phyloP scores from a whole-genome alignment of 2,888 invertebrate species.

The Augiades crinisus region DNA sequence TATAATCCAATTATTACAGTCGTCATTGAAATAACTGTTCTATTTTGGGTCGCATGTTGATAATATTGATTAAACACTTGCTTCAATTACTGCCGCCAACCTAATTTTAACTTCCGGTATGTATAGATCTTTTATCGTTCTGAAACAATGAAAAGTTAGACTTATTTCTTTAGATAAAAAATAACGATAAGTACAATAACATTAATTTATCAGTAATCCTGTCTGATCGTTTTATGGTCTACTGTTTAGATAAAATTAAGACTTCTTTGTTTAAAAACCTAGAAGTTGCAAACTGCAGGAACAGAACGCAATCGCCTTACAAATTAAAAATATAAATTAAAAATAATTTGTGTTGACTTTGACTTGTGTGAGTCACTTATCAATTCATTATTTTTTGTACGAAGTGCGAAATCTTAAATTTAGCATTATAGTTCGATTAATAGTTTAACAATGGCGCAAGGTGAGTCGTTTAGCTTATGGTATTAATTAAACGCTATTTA shows the following conservation, averaged over 20 bases:
- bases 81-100: constrained; percentile 34
- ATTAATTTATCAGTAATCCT: no score
- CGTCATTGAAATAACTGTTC: constrained; percentile 7
- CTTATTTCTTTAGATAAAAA: neutral
- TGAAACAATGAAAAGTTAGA: constrained; percentile 13
- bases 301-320: constrained; percentile 4
- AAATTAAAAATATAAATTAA: constrained; percentile 14
- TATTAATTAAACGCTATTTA: neutral
- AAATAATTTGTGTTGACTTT: constrained; percentile 32
- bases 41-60: constrained; percentile 7
- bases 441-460: constrained; percentile 52
- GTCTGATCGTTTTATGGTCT: neutral
- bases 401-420: neutral
- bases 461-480: constrained; percentile 45
- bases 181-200: no score
- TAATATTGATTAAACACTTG: constrained; percentile 30
- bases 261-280: neutral
- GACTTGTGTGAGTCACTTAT: constrained; percentile 30
- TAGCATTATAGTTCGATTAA: constrained; percentile 1
- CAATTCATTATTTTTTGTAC: neutral
- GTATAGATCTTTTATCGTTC: constrained; percentile 28
- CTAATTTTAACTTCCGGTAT: constrained; percentile 29
- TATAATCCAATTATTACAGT: constrained; percentile 14
- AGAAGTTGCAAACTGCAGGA: neutral
- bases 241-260: neutral